Base-by-base conservation (phyloP, 2,797 vertebrate species). In the Hoplostethus atlanticus region DNA sequence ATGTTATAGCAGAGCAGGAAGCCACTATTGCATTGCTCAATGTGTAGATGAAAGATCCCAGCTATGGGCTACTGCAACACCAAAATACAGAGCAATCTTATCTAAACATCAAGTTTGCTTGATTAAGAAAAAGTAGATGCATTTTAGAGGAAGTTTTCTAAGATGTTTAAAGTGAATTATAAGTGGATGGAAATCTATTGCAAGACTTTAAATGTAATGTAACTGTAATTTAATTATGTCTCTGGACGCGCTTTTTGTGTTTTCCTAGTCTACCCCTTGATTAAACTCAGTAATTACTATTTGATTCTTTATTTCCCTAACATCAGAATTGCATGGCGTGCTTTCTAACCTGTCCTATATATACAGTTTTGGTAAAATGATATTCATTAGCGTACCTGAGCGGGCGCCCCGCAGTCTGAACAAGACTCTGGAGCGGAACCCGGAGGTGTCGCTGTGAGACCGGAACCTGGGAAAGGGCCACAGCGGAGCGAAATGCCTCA, bases 371-470 rank as follows among this genome's bases (percentile, higher is more conserved):
- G 7, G 5, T 36, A 1, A 51, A 44, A 2, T 12, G 1, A 12
- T 4, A 36, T 31, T 12, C 38, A 38, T 21, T 11, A 0, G 44
- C 85, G 17, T 93, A 95, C 95, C 94, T 94, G 95, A 94, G 36
- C 78, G 85, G 8, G 92, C 90, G 25, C 89, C 86, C 5, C 90
- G 69, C 52, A 95, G 89, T 76, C 87, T 89, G 76, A 63, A 81
- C 69, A 94, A 31, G 54, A 95, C 88, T 66, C 91, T 91, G 62
- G 87, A 83, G 65, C 83, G 88, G 70, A 95, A 95, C 21, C 91
- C 90, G 0, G 90, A 95, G 31, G 84, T 75, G 70, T 95, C 95
- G 71, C 94, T 95, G 10, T 88, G 87, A 6, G 94, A 95, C 46
- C 94, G 90, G 51, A 79, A 34, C 78, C 95, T 91, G 50, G 86